Percentiles rank a stretch among this genome's conserved stretches.
phyloP scores from a whole-genome alignment of 1,140 invertebrate species.

The Drosophila repletoides region DNA sequence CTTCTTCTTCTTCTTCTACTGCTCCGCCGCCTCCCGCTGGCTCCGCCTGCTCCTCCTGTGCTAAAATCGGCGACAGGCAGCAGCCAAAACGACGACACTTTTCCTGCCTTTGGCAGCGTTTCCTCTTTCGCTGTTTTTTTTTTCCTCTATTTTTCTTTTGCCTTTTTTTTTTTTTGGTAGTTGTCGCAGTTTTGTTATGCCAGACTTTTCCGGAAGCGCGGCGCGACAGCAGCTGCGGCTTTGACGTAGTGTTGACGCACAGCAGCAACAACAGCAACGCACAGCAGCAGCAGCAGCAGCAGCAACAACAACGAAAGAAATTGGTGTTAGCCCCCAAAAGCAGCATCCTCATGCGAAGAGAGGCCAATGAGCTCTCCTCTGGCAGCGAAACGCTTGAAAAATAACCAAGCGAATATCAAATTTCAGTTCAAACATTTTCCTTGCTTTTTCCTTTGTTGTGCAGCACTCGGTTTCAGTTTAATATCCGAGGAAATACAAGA shows the following conservation, averaged over 20 bases:
- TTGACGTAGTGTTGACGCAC: conserved; percentile 73
- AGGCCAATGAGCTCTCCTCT: conserved; percentile 68
- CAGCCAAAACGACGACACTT: conserved; percentile 66
- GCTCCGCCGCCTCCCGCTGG: background rate
- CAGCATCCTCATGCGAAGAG: conserved; percentile 34
- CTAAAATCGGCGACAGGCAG: conserved; percentile 65
- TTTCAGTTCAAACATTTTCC: conserved; percentile 18
- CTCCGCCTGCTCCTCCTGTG: conserved; percentile 29
- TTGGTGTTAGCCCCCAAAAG: conserved; percentile 9
- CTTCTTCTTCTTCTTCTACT: background rate
- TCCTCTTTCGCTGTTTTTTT: conserved; percentile 41
- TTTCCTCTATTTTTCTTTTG: conserved; percentile 10
- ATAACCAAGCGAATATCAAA: conserved; percentile 26
- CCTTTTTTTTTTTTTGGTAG: conserved; percentile 24
- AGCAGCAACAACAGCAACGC: conserved; percentile 23
- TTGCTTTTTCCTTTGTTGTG: background rate
- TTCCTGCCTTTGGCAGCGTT: conserved; percentile 72
- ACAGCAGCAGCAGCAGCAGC: conserved; percentile 19
- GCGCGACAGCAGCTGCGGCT: conserved; percentile 71
- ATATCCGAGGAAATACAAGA: too few species aligned
- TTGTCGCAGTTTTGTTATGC: conserved; percentile 56
- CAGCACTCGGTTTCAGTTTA: background rate
- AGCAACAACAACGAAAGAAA: conserved; percentile 6
- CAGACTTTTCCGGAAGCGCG: conserved; percentile 79
- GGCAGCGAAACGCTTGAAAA: conserved; percentile 16